Base-by-base conservation (phyloP, 2,797 vertebrate genomes). In the Margarornis squamiger region DNA sequence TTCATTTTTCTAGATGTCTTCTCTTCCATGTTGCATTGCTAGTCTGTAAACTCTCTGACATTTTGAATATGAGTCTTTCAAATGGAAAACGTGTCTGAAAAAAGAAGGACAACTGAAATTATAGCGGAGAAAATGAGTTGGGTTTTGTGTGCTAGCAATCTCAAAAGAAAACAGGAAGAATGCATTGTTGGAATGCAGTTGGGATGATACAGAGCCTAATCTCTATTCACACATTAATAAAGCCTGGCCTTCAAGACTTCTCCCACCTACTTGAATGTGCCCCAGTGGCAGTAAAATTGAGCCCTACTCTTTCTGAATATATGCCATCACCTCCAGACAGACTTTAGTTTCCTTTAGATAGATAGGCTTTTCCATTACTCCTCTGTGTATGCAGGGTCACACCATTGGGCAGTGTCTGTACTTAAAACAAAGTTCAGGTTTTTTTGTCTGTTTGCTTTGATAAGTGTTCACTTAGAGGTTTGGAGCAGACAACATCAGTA, bases 21-120 rank as follows among this genome's bases (percentile, higher is more conserved):
- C 38, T 81, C n/a, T 90, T 71, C 68, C 41, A 14, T 46, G 52
- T 63, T 71, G 32, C 36, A 16, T 65, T 77, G n/a, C 46, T 88
- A 61, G 24, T 54, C 63, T 76, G 41, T 86, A 88, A 83, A 90
- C 61, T 88, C 62, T 90, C 54, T 93, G 70, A 58, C 26, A 39
- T 68, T 94, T 78, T 78, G 49, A 91, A 36, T 87, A 32, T 36
- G 34, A 80, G 46, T 92, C 49, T 88, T 90, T 92, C 78, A 93
- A 68, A 54, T 62, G 10, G 51, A 74, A 92, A 90, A 71, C 30
- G 36, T 36, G 21, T 51, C 18, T 12, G 14, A 14, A 74, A 61
- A 57, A 32, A 13, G 52, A 46, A 45, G 36, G 9, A 34, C 21
- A 74, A 51, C 48, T 52, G 17, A 65, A 88, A 65, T 74, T 80